These are phyloP conservation scores for Apteryx mantelli DNA, from an alignment of 2,113 vertebrate genomes.

Conservation along the genomic window DNA sequence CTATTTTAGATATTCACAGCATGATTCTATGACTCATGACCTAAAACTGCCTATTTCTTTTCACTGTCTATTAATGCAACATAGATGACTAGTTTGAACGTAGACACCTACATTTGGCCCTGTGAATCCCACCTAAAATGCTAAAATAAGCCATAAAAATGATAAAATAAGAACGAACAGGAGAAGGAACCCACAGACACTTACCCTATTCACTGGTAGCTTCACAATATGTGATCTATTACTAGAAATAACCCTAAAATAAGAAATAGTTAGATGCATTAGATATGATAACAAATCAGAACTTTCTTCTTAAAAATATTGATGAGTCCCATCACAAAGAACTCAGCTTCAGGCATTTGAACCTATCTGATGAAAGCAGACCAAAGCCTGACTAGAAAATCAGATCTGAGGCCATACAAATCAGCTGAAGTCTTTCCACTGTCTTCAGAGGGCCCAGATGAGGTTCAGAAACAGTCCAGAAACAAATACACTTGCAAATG, in stretches of 20 bases:
- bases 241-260: slow-evolving; percentile 91
- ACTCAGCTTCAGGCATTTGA: background rate
- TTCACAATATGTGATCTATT: slow-evolving; percentile 95
- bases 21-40: background rate
- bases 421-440: background rate
- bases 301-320: background rate
- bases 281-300: background rate
- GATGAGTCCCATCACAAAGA: background rate
- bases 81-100: background rate
- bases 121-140: background rate
- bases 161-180: background rate
- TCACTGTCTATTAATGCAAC: background rate
- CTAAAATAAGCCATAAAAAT: background rate
- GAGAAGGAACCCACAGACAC: slow-evolving; percentile 39
- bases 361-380: background rate
- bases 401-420: background rate
- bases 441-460: background rate
- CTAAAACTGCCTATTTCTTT: background rate
- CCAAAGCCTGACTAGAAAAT: background rate
- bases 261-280: slow-evolving; percentile 41
- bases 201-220: slow-evolving; percentile 88
- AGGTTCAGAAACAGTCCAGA: background rate
- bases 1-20: background rate
- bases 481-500: background rate
- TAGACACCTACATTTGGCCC: rapidly evolving